Conservation (phyloP, 2,113 vertebrate species). For the Haliaeetus leucogaster region DNA sequence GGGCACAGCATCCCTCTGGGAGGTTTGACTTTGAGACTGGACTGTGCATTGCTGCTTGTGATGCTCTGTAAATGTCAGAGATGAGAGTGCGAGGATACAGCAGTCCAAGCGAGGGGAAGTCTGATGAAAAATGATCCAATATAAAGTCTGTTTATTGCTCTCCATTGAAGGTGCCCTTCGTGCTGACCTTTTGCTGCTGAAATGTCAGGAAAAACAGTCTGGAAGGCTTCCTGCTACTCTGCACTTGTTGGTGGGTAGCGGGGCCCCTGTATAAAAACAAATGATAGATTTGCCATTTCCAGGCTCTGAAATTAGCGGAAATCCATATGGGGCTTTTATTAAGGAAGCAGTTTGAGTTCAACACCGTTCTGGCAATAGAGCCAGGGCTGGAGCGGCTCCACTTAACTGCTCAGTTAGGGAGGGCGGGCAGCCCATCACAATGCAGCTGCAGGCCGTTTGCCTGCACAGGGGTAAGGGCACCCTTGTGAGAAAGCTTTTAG, state of each 20-base stretch:
- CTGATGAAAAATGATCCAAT: constrained; percentile 47
- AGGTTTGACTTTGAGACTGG: not conserved
- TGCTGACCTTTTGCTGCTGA: constrained; percentile 54
- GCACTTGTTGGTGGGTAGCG: not conserved
- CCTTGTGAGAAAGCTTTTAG: constrained; percentile 1
- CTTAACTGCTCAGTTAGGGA: not conserved
- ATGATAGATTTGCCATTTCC: constrained; percentile 50
- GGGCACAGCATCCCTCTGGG: not conserved
- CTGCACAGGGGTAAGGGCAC: not conserved
- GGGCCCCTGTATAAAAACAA: not conserved
- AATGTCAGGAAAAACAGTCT: constrained; percentile 61
- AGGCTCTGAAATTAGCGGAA: constrained; percentile 15
- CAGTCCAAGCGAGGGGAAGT: not conserved
- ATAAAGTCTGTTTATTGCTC: constrained; percentile 60
- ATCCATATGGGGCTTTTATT: constrained; percentile 11
- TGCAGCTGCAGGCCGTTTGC: not conserved
- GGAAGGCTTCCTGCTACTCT: not conserved
- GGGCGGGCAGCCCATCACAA: not conserved
- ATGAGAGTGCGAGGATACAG: not conserved
- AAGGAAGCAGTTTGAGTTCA: not conserved
- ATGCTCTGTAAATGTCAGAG: constrained; percentile 56
- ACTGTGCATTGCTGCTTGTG: not conserved
- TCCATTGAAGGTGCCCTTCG: constrained; percentile 36
- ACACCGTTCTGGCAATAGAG: not conserved
- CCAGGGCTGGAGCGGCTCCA: not conserved